Percentiles rank a stretch among this genome's conserved stretches.
These are phyloP conservation scores for Chaitophorus viminalis DNA, from an alignment of 2,888 invertebrate genomes.

Conservation along the genomic window DNA sequence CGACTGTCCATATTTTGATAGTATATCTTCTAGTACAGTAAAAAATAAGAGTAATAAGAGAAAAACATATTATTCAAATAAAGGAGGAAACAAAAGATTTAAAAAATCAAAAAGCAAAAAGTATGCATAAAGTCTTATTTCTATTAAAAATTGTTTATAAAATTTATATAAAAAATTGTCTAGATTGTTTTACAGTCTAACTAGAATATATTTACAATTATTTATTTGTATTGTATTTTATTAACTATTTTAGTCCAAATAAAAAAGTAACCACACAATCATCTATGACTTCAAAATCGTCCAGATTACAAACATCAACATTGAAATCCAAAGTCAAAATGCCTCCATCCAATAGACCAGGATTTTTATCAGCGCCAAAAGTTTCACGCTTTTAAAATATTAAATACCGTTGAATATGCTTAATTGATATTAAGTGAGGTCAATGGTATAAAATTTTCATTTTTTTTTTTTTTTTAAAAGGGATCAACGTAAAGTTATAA, in stretches of 20 bases:
- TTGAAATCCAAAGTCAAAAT: slow-evolving; percentile 59
- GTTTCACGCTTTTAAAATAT: slow-evolving; percentile 46
- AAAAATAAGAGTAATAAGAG: slow-evolving; percentile 34
- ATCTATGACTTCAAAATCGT: slow-evolving; percentile 13
- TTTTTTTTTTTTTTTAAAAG: no score
- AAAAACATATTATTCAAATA: slow-evolving; percentile 36
- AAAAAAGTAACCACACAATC: slow-evolving; percentile 29
- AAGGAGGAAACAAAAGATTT: slow-evolving; percentile 50
- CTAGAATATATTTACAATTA: not conserved
- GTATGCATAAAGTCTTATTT: slow-evolving; percentile 24
- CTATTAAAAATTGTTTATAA: not conserved
- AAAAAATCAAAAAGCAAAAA: slow-evolving; percentile 45
- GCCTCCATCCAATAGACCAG: slow-evolving; percentile 63
- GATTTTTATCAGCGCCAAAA: slow-evolving; percentile 63
- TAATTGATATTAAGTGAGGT: no score
- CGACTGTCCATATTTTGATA: slow-evolving; percentile 53
- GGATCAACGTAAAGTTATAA: no score
- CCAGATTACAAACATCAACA: slow-evolving; percentile 32
- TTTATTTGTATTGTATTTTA: not conserved
- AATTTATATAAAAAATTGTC: no score
- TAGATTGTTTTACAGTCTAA: not conserved
- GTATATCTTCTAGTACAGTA: slow-evolving; percentile 6
- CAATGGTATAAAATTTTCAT: no score
- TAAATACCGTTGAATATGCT: no score
- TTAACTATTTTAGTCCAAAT: slow-evolving; percentile 9